Percentiles rank a stretch among this genome's conserved stretches.
phyloP scores from a whole-genome alignment of 1,140 invertebrate genomes.

The Aphidius ervi region DNA sequence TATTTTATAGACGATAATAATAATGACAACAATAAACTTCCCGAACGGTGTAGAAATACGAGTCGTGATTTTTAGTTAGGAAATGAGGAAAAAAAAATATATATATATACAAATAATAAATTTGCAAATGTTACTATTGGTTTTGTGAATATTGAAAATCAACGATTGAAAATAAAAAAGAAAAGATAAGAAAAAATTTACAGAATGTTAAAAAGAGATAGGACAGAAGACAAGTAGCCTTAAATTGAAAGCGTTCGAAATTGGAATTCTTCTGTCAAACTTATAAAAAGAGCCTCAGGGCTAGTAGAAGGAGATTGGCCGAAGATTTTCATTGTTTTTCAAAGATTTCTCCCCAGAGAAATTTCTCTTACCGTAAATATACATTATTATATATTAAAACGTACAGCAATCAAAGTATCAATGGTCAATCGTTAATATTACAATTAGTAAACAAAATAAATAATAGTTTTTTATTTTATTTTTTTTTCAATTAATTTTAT shows the following conservation, averaged over 20 bases:
- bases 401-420: too few species aligned
- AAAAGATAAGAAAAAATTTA: background rate
- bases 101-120: background rate
- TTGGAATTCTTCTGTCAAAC: slow-evolving; percentile 44
- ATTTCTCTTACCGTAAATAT: too few species aligned
- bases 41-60: background rate
- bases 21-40: slow-evolving; percentile 27
- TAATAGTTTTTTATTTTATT: too few species aligned
- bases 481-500: too few species aligned
- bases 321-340: background rate
- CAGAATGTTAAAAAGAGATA: slow-evolving; percentile 19
- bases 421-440: too few species aligned
- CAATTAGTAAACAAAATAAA: too few species aligned
- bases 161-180: slow-evolving; percentile 16
- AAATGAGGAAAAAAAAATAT: background rate
- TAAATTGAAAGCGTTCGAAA: slow-evolving; percentile 43
- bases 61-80: slow-evolving; percentile 7
- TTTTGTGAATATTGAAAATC: slow-evolving; percentile 14
- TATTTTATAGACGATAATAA: slow-evolving; percentile 24
- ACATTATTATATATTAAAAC: too few species aligned
- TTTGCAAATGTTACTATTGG: background rate
- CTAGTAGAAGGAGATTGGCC: slow-evolving; percentile 31
- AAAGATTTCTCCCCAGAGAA: background rate
- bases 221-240: slow-evolving; percentile 39
- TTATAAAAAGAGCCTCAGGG: slow-evolving; percentile 32